Evolutionary conservation across 2,113 vertebrate genomes (phyloP), one percentile per base, ranked within the genome.

Genomic region (Eudyptes chrysolophus): DNA sequence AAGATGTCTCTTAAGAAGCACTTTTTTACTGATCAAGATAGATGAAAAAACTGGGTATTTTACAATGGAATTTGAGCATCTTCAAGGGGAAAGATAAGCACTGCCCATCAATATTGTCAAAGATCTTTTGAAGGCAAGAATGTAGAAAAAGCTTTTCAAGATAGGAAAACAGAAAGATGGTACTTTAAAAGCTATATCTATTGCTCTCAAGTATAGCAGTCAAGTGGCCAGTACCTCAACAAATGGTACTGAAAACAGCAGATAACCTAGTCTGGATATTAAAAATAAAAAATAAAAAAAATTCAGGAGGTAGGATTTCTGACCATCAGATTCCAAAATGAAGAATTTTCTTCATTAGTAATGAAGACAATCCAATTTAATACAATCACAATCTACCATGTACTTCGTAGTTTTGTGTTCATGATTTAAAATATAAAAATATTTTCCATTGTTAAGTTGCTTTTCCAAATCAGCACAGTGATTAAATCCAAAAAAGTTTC

Each of bases 401-500:
- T 80, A 93, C 44, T 89, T 95, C 49, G 13, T 89, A 92, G 68
- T 78, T 96, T 92, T 86, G 58, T 83, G 65, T 80, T 95, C 79
- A 88, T 70, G 77, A 30, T 55, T 94, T 71, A 64, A 88, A 85
- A 84, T 11, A 83, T 5, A 64, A 69, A 84, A 81, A 70, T 60
- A 88, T 83, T 97, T 96, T 95, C 89, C 96, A 94, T 76, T 95
- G 66, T 94, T 97, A 96, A 98, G 92, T 81, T 96, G 82, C 96
- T 96, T 97, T 98, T 96, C 93, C 93, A 98, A 97, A 98, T 98
- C 97, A 98, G 96, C 89, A 60, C 94, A 93, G 96, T 92, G 69
- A 96, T 95, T 98, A 98, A 98, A 98, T 97, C 87, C 85, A 97
- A 97, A 97, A 97, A 98, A 95, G 98, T 89, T 98, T 98, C 97